A percentile compares a stretch with the other conserved stretches of the same genome.
Conservation (phyloP, 2,797 vertebrate species). For the Amazonetta brasiliensis region DNA sequence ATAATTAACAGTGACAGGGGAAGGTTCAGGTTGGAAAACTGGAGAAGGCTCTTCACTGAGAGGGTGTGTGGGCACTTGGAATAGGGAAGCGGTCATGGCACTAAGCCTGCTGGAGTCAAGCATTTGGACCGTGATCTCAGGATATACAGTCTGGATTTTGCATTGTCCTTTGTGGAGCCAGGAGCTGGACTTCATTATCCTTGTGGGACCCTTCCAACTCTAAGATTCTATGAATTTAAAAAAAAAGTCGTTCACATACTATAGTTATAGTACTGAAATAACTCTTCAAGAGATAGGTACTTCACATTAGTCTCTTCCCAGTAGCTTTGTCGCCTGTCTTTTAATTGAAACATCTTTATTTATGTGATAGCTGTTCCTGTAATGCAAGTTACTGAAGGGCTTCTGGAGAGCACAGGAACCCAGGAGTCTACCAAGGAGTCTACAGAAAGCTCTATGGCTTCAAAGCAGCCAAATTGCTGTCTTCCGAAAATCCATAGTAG, state of each 20-base stretch:
- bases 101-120: no score
- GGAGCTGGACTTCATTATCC: no score
- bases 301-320: background rate
- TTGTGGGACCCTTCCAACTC: no score
- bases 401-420: background rate
- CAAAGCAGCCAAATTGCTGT: slow-evolving; percentile 4
- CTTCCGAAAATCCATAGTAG: slow-evolving; percentile 94
- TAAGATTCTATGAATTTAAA: background rate
- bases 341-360: slow-evolving; percentile 24
- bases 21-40: no score
- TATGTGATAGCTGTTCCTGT: background rate
- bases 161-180: no score
- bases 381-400: background rate
- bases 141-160: no score
- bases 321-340: background rate
- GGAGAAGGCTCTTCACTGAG: no score
- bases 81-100: no score
- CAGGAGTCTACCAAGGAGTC: slow-evolving; percentile 22
- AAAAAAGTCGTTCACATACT: background rate
- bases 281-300: background rate
- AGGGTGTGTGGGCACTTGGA: no score
- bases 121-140: no score
- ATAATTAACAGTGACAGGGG: no score
- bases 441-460: background rate
- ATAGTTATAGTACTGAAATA: background rate